Base-by-base conservation (phyloP, 1,140 invertebrate genomes). In the Oscheius sp. region DNA sequence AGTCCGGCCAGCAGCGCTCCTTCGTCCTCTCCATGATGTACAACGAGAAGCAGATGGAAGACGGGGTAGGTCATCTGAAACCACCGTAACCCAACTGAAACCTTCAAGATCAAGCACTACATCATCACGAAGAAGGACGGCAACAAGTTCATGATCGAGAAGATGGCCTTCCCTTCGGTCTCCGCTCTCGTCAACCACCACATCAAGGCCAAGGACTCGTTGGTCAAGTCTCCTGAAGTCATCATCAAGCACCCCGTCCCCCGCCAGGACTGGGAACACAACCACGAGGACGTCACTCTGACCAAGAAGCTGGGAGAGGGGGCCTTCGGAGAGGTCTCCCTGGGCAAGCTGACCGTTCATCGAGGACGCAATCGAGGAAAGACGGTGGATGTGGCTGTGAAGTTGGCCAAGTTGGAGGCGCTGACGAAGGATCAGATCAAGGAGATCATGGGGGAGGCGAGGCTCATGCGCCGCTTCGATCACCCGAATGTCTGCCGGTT, bases 401-500 rank as follows among this genome's bases (percentile, higher is more conserved):
- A 69, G 28, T 34, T 69, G 49, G 73, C 73, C 18, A 74, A 74
- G 31, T 32, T 74, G 49, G 73, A 74, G 18, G 20, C 36, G 10
- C 13, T 74, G 52, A 74, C 65, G n/a, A 74, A 74, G 29, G 73
- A 74, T 32, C 73, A 74, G 34, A 74, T 74, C 55, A 74, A 74
- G 29, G 73, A 74, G 36, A 74, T 74, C 29, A 74, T 74, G 73
- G 65, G 64, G 13, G 74, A 69, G 81, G 93, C 94, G 38, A 92
- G 94, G 85, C 86, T 95, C 2, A 95, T 97, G 89, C 91, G 93
- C 0, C 93, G 95, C 84, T 86, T 98, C 46, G 89, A 91, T 66
- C 94, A 97, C 87, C 92, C 93, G 0, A 96, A 97, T 84, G 94
- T 98, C 76, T 93, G 97, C 49, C 95, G 93, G 85, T 89, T 97